Conservation (phyloP, 2,113 vertebrate species). For the Caloenas nicobarica region DNA sequence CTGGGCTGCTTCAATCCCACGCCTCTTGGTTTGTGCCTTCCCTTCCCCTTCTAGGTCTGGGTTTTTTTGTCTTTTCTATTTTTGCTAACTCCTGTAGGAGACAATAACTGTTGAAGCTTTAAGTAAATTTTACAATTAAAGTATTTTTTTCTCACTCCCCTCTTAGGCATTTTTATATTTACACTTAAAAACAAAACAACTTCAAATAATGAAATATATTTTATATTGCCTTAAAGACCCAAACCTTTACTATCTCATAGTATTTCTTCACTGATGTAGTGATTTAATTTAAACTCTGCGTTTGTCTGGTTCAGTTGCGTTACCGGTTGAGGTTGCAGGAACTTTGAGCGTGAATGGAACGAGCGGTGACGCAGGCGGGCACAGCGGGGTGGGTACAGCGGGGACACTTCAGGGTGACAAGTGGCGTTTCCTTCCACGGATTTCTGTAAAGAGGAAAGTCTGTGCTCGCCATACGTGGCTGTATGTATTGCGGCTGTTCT, state of each 20-base stretch:
- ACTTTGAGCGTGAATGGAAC: conserved; percentile 1
- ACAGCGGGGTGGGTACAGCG: conserved; percentile 52
- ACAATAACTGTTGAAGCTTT: conserved; percentile 72
- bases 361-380: conserved; percentile 34
- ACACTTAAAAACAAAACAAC: conserved; percentile 52
- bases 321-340: conserved; percentile 54
- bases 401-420: conserved; percentile 55
- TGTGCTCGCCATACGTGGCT: conserved; percentile 13
- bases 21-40: conserved; percentile 61
- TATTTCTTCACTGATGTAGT: conserved; percentile 55
- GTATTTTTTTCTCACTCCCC: conserved; percentile 76
- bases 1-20: conserved; percentile 57
- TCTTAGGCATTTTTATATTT: conserved; percentile 73
- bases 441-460: conserved; percentile 51
- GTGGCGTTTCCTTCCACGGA: conserved; percentile 59
- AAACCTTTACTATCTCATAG: conserved; percentile 66
- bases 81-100: conserved; percentile 69
- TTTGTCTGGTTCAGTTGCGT: conserved; percentile 62
- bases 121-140: conserved; percentile 72
- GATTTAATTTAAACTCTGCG: conserved; percentile 55
- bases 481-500: conserved; percentile 61
- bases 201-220: conserved; percentile 69
- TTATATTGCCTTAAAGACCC: conserved; percentile 79
- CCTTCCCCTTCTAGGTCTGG: conserved; percentile 46
- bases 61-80: conserved; percentile 63